phyloP scores from a whole-genome alignment of 1,140 invertebrate genomes.

The Odontomachus brunneus region DNA sequence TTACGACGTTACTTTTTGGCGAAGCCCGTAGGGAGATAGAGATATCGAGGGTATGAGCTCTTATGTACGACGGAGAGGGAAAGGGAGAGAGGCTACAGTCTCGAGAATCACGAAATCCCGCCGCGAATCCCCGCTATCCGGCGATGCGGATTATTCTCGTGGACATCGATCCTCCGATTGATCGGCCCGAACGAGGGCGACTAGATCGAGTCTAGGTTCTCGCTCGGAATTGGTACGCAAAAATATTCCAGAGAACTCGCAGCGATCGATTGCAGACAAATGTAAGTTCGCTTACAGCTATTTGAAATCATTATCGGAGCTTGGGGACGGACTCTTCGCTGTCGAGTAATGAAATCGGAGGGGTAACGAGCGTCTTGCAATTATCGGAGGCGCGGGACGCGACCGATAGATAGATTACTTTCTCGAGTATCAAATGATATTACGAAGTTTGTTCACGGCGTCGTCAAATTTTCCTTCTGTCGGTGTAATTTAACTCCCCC shows the following conservation, averaged over 20 bases:
- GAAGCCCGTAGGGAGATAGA: constrained; percentile 39
- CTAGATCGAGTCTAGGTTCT: background rate
- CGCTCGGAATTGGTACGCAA: too few relatives aligned
- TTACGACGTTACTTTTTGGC: constrained; percentile 75
- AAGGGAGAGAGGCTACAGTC: background rate
- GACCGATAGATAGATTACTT: background rate
- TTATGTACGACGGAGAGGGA: too few relatives aligned
- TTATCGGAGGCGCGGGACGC: background rate
- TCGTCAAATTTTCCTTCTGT: background rate
- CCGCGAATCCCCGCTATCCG: background rate
- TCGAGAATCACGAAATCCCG: constrained; percentile 50
- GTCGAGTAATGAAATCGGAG: background rate
- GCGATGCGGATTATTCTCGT: background rate
- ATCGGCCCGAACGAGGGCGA: constrained; percentile 3
- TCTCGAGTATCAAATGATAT: background rate
- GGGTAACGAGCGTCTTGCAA: background rate
- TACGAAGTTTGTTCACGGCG: background rate
- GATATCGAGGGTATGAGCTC: constrained; percentile 19
- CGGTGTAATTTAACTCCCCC: background rate
- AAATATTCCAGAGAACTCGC: too few relatives aligned
- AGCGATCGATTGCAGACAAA: too few relatives aligned
- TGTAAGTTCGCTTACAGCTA: too few relatives aligned
- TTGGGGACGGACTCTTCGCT: too few relatives aligned
- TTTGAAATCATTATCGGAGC: too few relatives aligned
- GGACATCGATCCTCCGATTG: constrained; percentile 34